Evolutionary conservation across 2,888 invertebrate genomes (phyloP), one percentile per base, ranked within the genome.

Genomic region (Eupithecia exiguata): DNA sequence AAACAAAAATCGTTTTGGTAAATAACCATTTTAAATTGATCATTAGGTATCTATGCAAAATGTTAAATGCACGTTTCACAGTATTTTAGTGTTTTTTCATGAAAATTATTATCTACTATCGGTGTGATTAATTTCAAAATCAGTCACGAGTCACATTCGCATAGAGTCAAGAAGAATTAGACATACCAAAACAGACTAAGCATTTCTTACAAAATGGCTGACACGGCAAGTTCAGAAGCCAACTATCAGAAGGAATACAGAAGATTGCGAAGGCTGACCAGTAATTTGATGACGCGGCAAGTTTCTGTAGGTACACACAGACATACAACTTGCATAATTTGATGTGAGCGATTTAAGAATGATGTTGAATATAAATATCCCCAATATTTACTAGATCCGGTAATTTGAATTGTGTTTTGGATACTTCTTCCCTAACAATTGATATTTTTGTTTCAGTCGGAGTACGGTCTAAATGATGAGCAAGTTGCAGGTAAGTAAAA

Each of bases 401-500:
- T 49, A 4, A n/a, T n/a, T 49, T n/a, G 9, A n/a, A n/a, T 2
- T n/a, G 12, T 1, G 5, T 6, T 16, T 30, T 53, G 16, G 46
- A 16, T 53, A 12, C 53, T 53, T 53, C 53, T 53, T 25, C 58
- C 25, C 58, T 53, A 21, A 12, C 18, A 38, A 38, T n/a, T n/a
- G 18, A 9, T 68, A n/a, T 70, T 30, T 70, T 72, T 78, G 81
- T 92, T 96, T 94, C 96, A 98, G 98, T 96, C 96, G 76, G 97
- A 98, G 89, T 97, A 97, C 95, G 98, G 98, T 84, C 96, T 98
- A 80, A 97, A 97, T 73, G 97, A 98, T 91, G 98, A 98, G 88
- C 97, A 97, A 95, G 97, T 98, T 79, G 97, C 97, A 90, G 97
- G 97, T 97, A 94, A 94, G 80, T 75, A 69, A n/a, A 14, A 40